Percentiles rank a stretch among this genome's conserved stretches.
phyloP scores from a whole-genome alignment of 1,140 invertebrate species.

The Scylla paramamosain region DNA sequence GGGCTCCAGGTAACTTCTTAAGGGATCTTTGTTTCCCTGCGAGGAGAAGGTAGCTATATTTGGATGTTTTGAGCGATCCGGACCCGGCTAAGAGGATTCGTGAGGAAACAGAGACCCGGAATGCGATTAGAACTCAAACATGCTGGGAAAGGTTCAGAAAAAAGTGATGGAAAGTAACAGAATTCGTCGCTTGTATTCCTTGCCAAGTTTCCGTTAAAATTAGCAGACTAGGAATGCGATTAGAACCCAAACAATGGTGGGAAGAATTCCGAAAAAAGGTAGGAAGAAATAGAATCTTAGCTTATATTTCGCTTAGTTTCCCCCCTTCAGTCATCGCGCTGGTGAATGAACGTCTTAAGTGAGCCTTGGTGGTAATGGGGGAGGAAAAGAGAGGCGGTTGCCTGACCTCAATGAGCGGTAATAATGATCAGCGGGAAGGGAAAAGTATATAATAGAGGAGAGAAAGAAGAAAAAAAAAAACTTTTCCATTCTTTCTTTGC shows the following conservation, averaged over 20 bases:
- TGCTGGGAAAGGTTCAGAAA: background rate
- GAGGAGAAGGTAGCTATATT: background rate
- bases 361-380: background rate
- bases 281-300: too few relatives aligned
- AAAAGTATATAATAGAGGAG: background rate
- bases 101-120: background rate
- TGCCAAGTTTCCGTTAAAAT: too few relatives aligned
- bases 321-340: too few relatives aligned
- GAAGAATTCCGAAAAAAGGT: too few relatives aligned
- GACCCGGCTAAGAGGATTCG: slow-evolving; percentile 3
- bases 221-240: too few relatives aligned
- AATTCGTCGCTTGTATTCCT: too few relatives aligned
- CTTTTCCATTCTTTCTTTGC: background rate
- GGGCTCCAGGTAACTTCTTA: slow-evolving; percentile 40
- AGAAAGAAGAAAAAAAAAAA: background rate
- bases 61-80: slow-evolving; percentile 27
- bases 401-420: background rate
- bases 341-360: background rate
- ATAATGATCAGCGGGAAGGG: background rate
- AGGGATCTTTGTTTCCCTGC: slow-evolving; percentile 52
- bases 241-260: too few relatives aligned
- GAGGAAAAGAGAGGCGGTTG: background rate
- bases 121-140: background rate
- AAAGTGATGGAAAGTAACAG: background rate
- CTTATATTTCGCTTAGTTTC: too few relatives aligned